Percentiles rank a stretch among this genome's conserved stretches.
Conservation (phyloP, 2,797 vertebrate species). For the Schizopygopsis pylzovi region DNA sequence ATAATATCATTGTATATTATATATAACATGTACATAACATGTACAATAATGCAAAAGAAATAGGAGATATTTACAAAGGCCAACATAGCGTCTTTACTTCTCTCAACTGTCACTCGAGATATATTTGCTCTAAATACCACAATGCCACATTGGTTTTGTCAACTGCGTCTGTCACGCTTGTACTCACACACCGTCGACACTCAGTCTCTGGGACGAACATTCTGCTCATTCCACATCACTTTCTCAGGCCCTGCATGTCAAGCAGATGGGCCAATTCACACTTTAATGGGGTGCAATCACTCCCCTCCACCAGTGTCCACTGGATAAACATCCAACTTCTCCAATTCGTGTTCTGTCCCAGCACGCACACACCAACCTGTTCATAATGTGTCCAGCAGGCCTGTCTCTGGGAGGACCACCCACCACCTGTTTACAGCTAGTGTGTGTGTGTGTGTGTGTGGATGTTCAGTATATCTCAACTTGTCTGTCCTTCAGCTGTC, state of each 20-base stretch:
- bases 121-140: constrained; percentile 70
- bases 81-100: constrained; percentile 51
- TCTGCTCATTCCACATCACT: constrained; percentile 80
- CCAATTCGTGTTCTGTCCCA: constrained; percentile 24
- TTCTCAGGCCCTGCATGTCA: constrained; percentile 82
- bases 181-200: constrained; percentile 27
- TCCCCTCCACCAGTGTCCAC: constrained; percentile 23
- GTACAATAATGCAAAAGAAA: neutral
- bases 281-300: constrained; percentile 47
- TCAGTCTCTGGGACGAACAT: constrained; percentile 60
- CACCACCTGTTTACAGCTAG: constrained; percentile 41
- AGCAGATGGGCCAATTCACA: constrained; percentile 77
- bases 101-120: constrained; percentile 73
- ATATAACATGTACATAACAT: no score
- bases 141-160: constrained; percentile 65
- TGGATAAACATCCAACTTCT: constrained; percentile 43
- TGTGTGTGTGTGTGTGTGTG: constrained; percentile 2
- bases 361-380: constrained; percentile 46
- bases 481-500: constrained; percentile 40
- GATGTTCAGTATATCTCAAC: constrained; percentile 29
- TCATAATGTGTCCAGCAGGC: constrained; percentile 34
- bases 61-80: constrained; percentile 44
- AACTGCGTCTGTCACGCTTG: constrained; percentile 51
- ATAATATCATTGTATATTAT: neutral
- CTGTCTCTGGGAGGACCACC: constrained; percentile 43